phyloP scores from a whole-genome alignment of 2,113 vertebrate species.

The rabbit (Oryctolagus cuniculus) region DNA sequence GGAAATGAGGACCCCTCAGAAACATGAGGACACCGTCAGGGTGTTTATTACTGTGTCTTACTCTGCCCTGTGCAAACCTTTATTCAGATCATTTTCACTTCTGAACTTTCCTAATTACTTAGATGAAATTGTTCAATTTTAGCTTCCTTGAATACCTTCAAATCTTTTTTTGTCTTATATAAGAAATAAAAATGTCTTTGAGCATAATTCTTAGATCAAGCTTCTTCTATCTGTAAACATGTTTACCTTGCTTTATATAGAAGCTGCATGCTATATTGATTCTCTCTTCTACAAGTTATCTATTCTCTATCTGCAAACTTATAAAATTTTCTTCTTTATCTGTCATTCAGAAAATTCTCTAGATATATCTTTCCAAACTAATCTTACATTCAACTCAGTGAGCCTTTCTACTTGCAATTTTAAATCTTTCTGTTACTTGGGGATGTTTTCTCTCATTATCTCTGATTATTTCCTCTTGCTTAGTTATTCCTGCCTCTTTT shows the following conservation, averaged over 20 bases:
- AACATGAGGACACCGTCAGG: not conserved
- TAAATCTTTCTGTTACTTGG: not conserved
- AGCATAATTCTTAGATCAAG: not conserved
- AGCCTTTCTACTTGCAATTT: not conserved
- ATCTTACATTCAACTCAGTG: not conserved
- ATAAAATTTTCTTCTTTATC: not conserved
- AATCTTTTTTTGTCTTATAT: not conserved
- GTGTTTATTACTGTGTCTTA: not conserved
- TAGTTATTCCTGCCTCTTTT: not conserved
- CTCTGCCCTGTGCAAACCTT: not conserved
- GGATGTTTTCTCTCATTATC: not conserved
- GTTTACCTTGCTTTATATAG: not conserved
- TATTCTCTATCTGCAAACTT: not conserved
- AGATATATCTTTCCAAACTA: not conserved
- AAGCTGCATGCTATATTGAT: not conserved
- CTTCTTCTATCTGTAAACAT: not conserved
- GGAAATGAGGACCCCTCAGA: not conserved
- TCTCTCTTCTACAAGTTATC: not conserved
- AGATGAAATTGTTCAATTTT: not conserved
- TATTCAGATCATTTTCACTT: not conserved
- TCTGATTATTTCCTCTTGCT: not conserved
- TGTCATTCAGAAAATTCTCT: constrained; percentile 6
- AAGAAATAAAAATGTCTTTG: not conserved
- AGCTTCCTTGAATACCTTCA: not conserved
- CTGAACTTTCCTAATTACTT: not conserved